Evolutionary conservation across 2,888 invertebrate genomes (phyloP), one percentile per base, ranked within the genome.

Genomic region (Polyploca ridens): DNA sequence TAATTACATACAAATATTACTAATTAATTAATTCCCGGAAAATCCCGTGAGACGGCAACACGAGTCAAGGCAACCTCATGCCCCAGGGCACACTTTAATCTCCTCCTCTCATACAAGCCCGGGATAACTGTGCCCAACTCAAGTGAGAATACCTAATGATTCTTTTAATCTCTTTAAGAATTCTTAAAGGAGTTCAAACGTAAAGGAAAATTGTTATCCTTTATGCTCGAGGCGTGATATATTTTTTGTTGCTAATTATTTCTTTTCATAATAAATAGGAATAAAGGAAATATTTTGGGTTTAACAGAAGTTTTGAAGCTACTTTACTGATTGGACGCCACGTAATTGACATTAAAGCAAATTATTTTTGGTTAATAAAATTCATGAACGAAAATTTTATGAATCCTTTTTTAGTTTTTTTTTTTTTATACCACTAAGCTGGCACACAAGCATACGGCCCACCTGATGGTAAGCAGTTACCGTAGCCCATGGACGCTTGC

Each of bases 141-240:
- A 81, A 90, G 87, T 91, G 86, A 85, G 93, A 92, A 93, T 93
- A 83, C 79, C 81, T 91, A 92, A 93, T 93, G 90, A 90, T 89
- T 89, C 86, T 88, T 89, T 88, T 91, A 92, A 93, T 93, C 93
- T 93, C 81, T 77, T 89, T 88, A 90, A 87, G 83, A 88, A 91
- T 91, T 88, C 90, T 85, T 82, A 86, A 87, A 90, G 89, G 84
- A 90, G 84, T 87, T 88, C 87, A 87, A 90, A 90, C 75, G 81
- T 64, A 66, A 72, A 69, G 74, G 72, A 72, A 81, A 83, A 84
- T 83, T 79, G 77, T 76, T 76, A 75, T 63, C 66, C 66, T 68
- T 74, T 73, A 63, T 33, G 62, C 16, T 72, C 78, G 65, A 6
- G 63, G 57, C 58, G 64, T 49, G 66, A 58, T 59, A 59, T 63